Evolutionary conservation across 2,888 invertebrate species (phyloP).

Genomic region (Lepidocyrtoides sp.): DNA sequence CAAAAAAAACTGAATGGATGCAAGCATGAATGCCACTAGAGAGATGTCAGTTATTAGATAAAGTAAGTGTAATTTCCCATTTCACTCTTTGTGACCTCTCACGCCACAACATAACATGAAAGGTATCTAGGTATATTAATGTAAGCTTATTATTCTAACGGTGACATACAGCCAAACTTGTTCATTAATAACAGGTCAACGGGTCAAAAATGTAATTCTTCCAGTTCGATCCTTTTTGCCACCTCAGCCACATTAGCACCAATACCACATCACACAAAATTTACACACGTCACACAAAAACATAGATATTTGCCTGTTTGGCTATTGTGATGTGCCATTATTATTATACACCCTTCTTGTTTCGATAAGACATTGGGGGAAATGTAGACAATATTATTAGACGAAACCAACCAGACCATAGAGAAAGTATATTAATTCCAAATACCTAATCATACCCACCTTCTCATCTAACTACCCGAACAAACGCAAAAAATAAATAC

Average conservation of each 20-base stretch:
- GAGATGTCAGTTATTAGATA: neutral
- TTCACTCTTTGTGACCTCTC: neutral
- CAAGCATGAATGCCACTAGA: conserved; percentile 11
- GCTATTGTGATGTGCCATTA: neutral
- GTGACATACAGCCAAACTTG: neutral
- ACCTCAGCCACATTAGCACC: too few species aligned
- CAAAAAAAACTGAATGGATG: neutral
- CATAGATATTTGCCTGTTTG: neutral
- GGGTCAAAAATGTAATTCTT: neutral
- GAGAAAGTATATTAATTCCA: conserved; percentile 6
- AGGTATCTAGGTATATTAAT: neutral
- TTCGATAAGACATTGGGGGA: neutral
- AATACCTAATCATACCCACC: neutral
- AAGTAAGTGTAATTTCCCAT: neutral
- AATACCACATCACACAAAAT: neutral
- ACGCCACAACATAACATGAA: too few species aligned
- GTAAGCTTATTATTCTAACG: too few species aligned
- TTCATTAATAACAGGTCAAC: neutral
- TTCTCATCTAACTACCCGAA: neutral
- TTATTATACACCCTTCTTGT: neutral
- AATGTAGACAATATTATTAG: neutral
- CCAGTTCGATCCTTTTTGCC: too few species aligned
- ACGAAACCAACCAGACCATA: too few species aligned
- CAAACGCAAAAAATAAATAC: neutral
- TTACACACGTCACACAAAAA: neutral